Evolutionary conservation across 2,113 vertebrate species (phyloP), one percentile per base, ranked within the genome.

Genomic region (Smithornis capensis): DNA sequence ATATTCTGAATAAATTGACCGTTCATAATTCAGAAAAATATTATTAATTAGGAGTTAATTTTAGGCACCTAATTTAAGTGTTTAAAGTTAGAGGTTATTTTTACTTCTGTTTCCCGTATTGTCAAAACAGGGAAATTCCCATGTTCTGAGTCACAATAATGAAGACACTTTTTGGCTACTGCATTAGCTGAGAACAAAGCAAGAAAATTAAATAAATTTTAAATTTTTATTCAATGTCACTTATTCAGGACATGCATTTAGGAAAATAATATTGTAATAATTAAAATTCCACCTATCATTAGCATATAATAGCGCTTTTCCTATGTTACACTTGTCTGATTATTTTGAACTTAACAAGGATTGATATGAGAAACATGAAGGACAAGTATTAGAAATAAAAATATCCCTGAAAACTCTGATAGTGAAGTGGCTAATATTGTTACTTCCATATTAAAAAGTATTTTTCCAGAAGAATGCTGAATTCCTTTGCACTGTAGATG

Each of bases 401-500:
- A 27, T 38, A 60, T 33, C 53, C 3, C 6, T 75, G 7, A 80
- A 40, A 78, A 42, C 64, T 70, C 28, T 83, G 90, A 84, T 90
- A 73, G 79, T 81, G 60, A 85, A 68, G 18, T 27, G 14, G 13
- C n/a, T 83, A 17, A 3, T 83, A 56, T 79, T 47, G 7, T 60
- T 83, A 44, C 17, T 81, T 93, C 49, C 29, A 19, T 95, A 96
- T 91, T n/a, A 33, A 75, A 87, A 73, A 13, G 10, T 47, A 37
- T 35, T 56, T 28, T 77, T 87, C 83, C 17, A 88, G 29, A 56
- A 27, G 28, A 89, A 62, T 83, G 50, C 27, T 85, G 57, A 78
- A 83, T 76, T 74, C 52, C 38, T 76, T 90, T 96, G 75, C 63
- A 56, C 89, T 88, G 70, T 45, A 93, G 76, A 83, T 90, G 24